Base-by-base conservation (phyloP, 2,888 invertebrate genomes). In the Tetrapedia diversipes region DNA sequence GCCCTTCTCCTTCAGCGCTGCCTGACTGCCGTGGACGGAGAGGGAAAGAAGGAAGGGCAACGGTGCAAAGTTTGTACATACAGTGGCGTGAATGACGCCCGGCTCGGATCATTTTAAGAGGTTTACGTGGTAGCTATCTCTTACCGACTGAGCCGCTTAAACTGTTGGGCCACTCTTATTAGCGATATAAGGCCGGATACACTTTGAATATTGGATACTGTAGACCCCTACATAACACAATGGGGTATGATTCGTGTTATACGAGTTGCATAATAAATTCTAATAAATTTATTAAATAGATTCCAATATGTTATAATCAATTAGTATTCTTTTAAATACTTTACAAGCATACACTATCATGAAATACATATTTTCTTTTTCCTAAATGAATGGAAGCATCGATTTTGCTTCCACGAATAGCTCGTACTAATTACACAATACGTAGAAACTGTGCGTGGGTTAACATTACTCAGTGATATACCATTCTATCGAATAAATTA, bases 1-100 rank as follows among this genome's bases (percentile, higher is more conserved):
- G 61, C 71, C 64, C 59, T 76, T 70, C 54, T n/a, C n/a, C n/a
- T 59, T 32, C 66, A 1, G n/a, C 59, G 4, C 2, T 19, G 19
- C 19, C 14, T 29, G 14, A 32, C 68, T 24, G 41, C 19, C 16
- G 24, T n/a, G 34, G 16, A 14, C 34, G n/a, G n/a, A n/a, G n/a
- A n/a, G n/a, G n/a, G n/a, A n/a, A n/a, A n/a, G n/a, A n/a, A 63
- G 24, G 27, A 49, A 39, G 57, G 57, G 57, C 27, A 43, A 14
- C 32, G 49, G 32, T 16, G n/a, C n/a, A n/a, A n/a, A 22, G 39
- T 34, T 72, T 67, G 34, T 53, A 43, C 29, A 37, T n/a, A 11
- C 57, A 24, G n/a, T 4, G 34, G 43, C 3, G 66, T 37, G 39
- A 67, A 61, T 41, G 32, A 61, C 29, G 19, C n/a, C 27, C 41